Percentiles rank a stretch among this genome's conserved stretches.
Conservation (phyloP, 30 jellyfish, hydroid and myxozoan genomes). For the Chironex yamaguchii region DNA sequence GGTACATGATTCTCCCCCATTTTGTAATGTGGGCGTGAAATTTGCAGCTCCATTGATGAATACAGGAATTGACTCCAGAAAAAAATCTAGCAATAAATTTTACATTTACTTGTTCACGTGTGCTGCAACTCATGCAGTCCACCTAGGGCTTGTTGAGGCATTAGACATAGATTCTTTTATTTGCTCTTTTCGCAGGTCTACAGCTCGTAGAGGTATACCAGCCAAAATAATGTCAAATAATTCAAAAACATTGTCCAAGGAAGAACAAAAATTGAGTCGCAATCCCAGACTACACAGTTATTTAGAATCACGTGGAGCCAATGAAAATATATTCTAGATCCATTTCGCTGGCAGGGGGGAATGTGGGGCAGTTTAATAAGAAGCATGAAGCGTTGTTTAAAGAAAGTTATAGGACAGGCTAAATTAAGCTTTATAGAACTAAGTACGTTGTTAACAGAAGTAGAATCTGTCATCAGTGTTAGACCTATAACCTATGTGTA, state of each 20-base stretch:
- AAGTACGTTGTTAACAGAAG: slow-evolving; percentile 11
- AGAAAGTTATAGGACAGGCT: slow-evolving; percentile 39
- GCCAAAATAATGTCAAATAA: slow-evolving; percentile 6
- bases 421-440: slow-evolving; percentile 8
- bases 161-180: slow-evolving; percentile 9
- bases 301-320: background rate
- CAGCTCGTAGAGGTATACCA: slow-evolving; percentile 55
- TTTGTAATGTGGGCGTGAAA: slow-evolving; percentile 3
- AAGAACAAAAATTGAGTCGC: background rate
- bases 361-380: slow-evolving; percentile 5
- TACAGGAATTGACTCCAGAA: too few species aligned
- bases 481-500: slow-evolving; percentile 35
- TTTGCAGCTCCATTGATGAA: slow-evolving; percentile 20
- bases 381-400: slow-evolving; percentile 10
- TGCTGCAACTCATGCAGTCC: slow-evolving; percentile 41
- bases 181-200: slow-evolving; percentile 3
- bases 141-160: slow-evolving; percentile 11
- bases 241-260: slow-evolving; percentile 36
- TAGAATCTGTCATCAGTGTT: slow-evolving; percentile 16
- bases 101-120: slow-evolving; percentile 46
- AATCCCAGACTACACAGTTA: background rate
- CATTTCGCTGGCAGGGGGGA: slow-evolving; percentile 17
- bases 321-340: slow-evolving; percentile 8
- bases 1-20: slow-evolving; percentile 23
- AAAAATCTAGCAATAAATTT: background rate